Evolutionary conservation across 2,797 vertebrate genomes (phyloP).

Genomic region (Aphelocoma californica): DNA sequence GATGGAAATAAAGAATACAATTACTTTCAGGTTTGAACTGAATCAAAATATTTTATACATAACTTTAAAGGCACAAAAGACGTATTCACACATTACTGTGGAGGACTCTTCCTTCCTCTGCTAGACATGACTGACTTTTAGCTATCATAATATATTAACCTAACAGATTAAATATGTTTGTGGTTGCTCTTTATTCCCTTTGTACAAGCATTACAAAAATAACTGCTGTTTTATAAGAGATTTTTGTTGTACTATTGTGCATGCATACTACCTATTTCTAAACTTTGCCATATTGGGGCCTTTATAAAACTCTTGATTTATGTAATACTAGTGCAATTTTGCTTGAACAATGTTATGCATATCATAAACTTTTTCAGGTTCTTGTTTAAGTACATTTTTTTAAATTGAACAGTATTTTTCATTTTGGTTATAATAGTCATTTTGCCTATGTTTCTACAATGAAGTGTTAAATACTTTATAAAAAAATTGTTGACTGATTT

Average conservation of each 20-base stretch:
- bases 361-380: slow-evolving; percentile 80
- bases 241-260: slow-evolving; percentile 84
- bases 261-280: slow-evolving; percentile 88
- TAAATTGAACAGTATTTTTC: slow-evolving; percentile 81
- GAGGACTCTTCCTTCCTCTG: slow-evolving; percentile 75
- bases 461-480: slow-evolving; percentile 81
- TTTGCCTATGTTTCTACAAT: slow-evolving; percentile 82
- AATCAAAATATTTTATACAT: slow-evolving; percentile 78
- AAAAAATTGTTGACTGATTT: slow-evolving; percentile 78
- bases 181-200: slow-evolving; percentile 82
- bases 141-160: slow-evolving; percentile 80
- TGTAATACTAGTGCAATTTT: slow-evolving; percentile 83
- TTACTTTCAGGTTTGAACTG: slow-evolving; percentile 74
- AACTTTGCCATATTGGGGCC: slow-evolving; percentile 83
- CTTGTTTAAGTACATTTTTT: slow-evolving; percentile 81
- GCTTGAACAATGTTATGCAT: slow-evolving; percentile 82
- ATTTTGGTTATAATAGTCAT: slow-evolving; percentile 81
- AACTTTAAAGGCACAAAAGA: slow-evolving; percentile 82
- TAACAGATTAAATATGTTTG: slow-evolving; percentile 82
- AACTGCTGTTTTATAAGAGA: slow-evolving; percentile 82
- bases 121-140: slow-evolving; percentile 79
- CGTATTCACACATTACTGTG: slow-evolving; percentile 66
- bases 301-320: slow-evolving; percentile 83
- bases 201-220: slow-evolving; percentile 80
- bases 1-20: slow-evolving; percentile 57